Conservation (phyloP, 2,113 vertebrate species). For the Brevimyrus niger region DNA sequence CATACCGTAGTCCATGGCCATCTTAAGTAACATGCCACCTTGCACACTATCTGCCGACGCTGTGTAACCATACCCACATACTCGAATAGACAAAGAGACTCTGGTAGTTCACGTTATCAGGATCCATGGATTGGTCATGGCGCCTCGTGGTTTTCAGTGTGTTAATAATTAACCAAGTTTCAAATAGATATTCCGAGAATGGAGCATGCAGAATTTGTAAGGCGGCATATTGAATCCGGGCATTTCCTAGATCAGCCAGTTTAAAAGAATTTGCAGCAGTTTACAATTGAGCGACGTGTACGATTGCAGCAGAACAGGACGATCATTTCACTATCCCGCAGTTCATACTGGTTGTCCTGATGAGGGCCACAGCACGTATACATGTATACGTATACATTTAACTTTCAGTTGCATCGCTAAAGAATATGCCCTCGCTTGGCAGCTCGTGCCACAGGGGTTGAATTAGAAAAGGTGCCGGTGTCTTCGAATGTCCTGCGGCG, state of each 20-base stretch:
- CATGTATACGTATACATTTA: neutral
- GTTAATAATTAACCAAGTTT: neutral
- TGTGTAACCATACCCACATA: slow-evolving; percentile 14
- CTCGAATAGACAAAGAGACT: slow-evolving; percentile 13
- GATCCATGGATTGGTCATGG: neutral
- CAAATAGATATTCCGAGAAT: neutral
- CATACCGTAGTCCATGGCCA: neutral
- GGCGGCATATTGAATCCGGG: neutral
- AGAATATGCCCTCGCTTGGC: neutral
- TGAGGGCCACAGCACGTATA: neutral
- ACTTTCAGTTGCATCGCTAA: neutral
- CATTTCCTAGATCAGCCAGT: neutral
- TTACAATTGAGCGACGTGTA: neutral
- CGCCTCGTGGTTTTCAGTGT: neutral
- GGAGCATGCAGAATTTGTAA: neutral
- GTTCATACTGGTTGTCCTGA: neutral
- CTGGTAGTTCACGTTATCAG: slow-evolving; percentile 6
- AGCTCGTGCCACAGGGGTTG: neutral
- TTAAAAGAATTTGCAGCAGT: neutral
- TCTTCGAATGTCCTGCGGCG: neutral
- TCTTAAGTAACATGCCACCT: slow-evolving; percentile 11
- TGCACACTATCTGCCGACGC: neutral
- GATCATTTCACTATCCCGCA: neutral
- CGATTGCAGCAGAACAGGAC: neutral
- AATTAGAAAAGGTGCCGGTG: neutral